Conservation (phyloP, 1,140 invertebrate species). For the Heliconius nattereri region DNA sequence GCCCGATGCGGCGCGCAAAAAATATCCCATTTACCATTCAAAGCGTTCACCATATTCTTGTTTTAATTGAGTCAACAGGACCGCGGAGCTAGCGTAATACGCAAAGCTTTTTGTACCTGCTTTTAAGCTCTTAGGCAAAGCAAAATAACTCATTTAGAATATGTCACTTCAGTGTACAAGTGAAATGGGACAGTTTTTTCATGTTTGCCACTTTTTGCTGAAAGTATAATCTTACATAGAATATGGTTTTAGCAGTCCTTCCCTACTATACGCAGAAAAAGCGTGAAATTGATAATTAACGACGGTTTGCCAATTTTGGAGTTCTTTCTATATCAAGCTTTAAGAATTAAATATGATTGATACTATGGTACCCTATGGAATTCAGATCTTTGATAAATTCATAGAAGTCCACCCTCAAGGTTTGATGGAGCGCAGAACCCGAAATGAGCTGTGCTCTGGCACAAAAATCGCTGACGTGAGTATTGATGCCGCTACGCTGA, state of each 20-base stretch:
- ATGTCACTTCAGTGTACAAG: neutral
- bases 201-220: neutral
- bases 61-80: slow-evolving; percentile 12
- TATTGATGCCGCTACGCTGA: too few species aligned
- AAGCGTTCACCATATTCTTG: slow-evolving; percentile 6
- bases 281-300: neutral
- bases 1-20: neutral
- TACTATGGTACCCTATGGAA: too few species aligned
- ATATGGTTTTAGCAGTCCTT: too few species aligned
- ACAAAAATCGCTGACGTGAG: too few species aligned
- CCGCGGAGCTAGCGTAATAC: neutral
- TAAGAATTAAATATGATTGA: too few species aligned
- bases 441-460: too few species aligned
- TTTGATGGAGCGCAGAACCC: too few species aligned
- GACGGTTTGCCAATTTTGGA: too few species aligned
- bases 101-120: slow-evolving; percentile 7
- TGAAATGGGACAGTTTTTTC: neutral
- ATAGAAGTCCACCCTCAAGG: too few species aligned
- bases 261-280: neutral
- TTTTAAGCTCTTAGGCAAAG: neutral
- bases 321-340: too few species aligned
- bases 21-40: slow-evolving; percentile 2
- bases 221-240: neutral
- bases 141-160: slow-evolving; percentile 11
- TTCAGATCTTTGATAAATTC: too few species aligned